These are phyloP conservation scores for Homarus americanus DNA, from an alignment of 1,140 invertebrate genomes.

Conservation along the genomic window DNA sequence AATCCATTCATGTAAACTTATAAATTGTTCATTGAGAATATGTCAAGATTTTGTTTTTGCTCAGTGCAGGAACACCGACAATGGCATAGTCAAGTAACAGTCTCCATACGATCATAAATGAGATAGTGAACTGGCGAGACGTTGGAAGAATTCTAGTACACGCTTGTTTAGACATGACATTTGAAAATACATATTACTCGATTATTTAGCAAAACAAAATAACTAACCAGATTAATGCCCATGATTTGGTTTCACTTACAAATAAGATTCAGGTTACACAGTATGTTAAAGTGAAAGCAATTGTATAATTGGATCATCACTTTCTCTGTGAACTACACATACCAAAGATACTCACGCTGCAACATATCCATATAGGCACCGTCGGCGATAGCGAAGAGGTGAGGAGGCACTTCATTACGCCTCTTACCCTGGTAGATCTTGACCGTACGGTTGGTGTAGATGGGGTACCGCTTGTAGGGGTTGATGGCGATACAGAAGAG, in stretches of 20 bases:
- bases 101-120: too few relatives aligned
- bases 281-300: neutral
- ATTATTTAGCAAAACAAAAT: too few relatives aligned
- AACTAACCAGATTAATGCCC: neutral
- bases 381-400: slow-evolving; percentile 80
- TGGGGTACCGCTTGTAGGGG: slow-evolving; percentile 35
- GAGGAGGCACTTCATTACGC: slow-evolving; percentile 83
- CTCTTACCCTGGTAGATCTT: slow-evolving; percentile 77
- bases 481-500: slow-evolving; percentile 14
- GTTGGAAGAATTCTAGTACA: too few relatives aligned
- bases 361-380: slow-evolving; percentile 65
- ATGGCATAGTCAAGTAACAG: neutral
- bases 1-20: too few relatives aligned
- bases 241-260: neutral
- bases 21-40: too few relatives aligned
- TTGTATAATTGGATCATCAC: neutral
- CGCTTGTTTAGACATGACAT: too few relatives aligned
- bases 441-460: slow-evolving; percentile 67
- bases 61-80: too few relatives aligned
- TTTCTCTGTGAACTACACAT: neutral
- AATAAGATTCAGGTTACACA: neutral
- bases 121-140: too few relatives aligned
- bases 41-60: too few relatives aligned
- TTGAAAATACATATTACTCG: too few relatives aligned
- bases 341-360: slow-evolving; percentile 78